Base-by-base conservation (phyloP, 2,888 invertebrate species). In the Drosophila ustulata region DNA sequence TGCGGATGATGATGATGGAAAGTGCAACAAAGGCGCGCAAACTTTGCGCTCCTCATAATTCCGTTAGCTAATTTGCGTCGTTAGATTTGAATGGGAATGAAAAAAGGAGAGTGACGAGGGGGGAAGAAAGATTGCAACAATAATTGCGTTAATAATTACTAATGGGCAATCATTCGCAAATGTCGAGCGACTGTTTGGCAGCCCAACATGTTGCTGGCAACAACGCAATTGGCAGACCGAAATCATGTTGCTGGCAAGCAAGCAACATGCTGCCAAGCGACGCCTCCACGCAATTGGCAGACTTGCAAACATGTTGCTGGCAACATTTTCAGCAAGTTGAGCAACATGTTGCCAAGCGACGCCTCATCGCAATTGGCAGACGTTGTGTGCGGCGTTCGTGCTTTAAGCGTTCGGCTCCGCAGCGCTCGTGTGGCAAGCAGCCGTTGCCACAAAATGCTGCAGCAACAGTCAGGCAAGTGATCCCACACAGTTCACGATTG, bases 111-210 rank as follows among this genome's bases (percentile, higher is more conserved):
- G 8, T 2, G n/a, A 41, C 3, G 28, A 25, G 25, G 51, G 30
- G 30, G 13, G n/a, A 25, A 43, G 52, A 18, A 18, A 59, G 39
- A 50, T 11, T 64, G 69, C 76, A 69, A 55, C 66, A 69, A 78
- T 75, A 87, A 88, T 88, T 55, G 50, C 64, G 46, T 66, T 82
- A 82, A 73, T 71, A 88, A 82, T 84, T 66, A 65, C 82, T 70
- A 78, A 82, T 79, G 66, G 66, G 57, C 73, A 68, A 82, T 81
- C 64, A 58, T 45, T 69, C 34, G 75, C 66, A 52, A 46, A 46
- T 67, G 51, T 70, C 55, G 62, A 41, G 47, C 9, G 34, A 11
- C 32, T n/a, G 32, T 30, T 30, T 30, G 30, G 30, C 30, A 30
- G 7, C 1, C 30, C 23, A 43, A 18, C 18, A 64, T 53, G 63